Evolutionary conservation across 92 coral and sea anemone species (phyloP), one percentile per base, ranked within the genome.

Genomic region (Porites lobata): DNA sequence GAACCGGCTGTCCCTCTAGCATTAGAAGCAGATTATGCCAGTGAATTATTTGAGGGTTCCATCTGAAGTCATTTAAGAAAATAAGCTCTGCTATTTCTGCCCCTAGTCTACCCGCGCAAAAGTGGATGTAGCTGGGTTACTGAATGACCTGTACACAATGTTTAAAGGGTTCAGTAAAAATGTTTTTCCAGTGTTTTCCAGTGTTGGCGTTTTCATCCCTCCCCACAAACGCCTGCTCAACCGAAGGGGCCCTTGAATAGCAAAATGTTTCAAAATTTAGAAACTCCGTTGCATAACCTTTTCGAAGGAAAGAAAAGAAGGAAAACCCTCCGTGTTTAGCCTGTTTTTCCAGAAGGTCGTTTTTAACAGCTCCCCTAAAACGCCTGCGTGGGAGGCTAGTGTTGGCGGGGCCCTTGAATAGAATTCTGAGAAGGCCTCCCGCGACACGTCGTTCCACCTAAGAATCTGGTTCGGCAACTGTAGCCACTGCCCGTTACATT

Each of bases 101-200:
- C 2, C 32, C 32, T n/a, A n/a, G n/a, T n/a, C n/a, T 26, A 26
- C 32, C 32, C 32, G 2, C 32, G 32, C 32, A 74, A 81, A 91
- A 71, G 82, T 87, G n/a, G 86, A 77, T 15, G 64, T 19, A 10
- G 94, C 94, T 5, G 89, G 89, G 61, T 91, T 91, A 18, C 77
- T 24, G 32, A 69, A 69, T 8, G 53, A 22, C 74, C 17, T 32
- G 18, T 13, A 69, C 9, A 24, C 51, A 1, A 69, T 6, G 38
- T 24, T 69, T 32, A 69, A 22, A 29, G 32, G 32, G 32, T 29
- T 29, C 32, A 29, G 32, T 29, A 29, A 29, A 29, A 29, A 29
- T 29, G 74, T 69, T 69, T 21, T 69, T 7, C 74, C 74, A 1
- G 50, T 69, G n/a, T n/a, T n/a, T n/a, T n/a, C n/a, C n/a, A n/a